Conservation (phyloP, 2,797 vertebrate genomes). For the Chaetophractus vellerosus region DNA sequence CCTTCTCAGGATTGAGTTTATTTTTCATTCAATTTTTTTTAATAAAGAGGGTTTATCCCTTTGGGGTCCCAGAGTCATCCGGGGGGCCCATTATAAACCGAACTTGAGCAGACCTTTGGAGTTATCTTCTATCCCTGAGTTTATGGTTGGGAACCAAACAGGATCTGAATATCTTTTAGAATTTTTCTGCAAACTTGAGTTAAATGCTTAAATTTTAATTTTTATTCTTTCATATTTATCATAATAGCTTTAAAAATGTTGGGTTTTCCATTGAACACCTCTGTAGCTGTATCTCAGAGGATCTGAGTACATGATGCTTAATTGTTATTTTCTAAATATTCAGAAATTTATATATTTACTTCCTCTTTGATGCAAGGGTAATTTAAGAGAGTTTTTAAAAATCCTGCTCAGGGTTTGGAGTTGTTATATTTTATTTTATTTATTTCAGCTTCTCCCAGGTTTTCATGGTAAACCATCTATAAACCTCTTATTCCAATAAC, state of each 20-base stretch:
- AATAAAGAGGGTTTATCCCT: neutral
- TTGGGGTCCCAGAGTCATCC: neutral
- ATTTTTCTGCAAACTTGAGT: neutral
- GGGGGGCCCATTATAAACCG: neutral
- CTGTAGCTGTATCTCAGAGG: constrained; percentile 1
- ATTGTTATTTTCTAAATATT: constrained; percentile 40
- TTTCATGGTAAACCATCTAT: neutral
- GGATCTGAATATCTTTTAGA: neutral
- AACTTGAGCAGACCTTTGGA: neutral
- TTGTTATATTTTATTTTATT: constrained; percentile 14
- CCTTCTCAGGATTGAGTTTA: neutral
- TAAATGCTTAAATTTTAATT: neutral
- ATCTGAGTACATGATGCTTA: neutral
- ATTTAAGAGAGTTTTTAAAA: constrained; percentile 42
- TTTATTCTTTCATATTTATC: neutral
- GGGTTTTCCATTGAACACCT: neutral
- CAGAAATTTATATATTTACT: constrained; percentile 23
- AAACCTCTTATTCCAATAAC: neutral
- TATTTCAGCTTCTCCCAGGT: neutral
- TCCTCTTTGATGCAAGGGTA: neutral
- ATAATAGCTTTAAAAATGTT: neutral
- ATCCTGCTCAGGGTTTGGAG: neutral
- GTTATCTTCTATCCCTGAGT: neutral
- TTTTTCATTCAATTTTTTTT: neutral
- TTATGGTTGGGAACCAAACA: neutral